Base-by-base conservation (phyloP, 53 echinoderm and acorn worm genomes). In the Arbacia lixula region DNA sequence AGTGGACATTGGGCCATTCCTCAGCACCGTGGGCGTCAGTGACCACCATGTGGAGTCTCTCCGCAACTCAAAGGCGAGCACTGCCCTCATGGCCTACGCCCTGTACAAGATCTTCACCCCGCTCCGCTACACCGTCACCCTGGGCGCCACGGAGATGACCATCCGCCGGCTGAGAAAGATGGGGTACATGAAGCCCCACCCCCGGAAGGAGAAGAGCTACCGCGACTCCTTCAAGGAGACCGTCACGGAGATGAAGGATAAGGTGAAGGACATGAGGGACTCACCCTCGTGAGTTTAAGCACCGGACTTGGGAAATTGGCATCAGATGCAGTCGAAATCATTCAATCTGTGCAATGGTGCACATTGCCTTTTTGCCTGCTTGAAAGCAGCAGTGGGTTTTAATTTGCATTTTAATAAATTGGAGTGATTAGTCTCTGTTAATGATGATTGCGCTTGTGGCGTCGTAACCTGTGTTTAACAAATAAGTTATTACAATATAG, bases 71-170 rank as follows among this genome's bases (percentile, higher is more conserved):
- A 89, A 85, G 19, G 96, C 96, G 26, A 96, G 96, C 66, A 89
- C 86, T 38, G 90, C 93, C 63, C 82, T 96, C 68, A 91, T 93
- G 90, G 96, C 96, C 19, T 96, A 96, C 61, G 96, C 96, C 21
- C 86, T 96, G 46, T 96, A 96, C 90, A 96, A 96, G 85, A 89
- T 93, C 62, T 89, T 91, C 71, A 96, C 96, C 5, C 96, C 96
- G n/a, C 40, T 93, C 35, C 91, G 96, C 26, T 96, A 96, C 93
- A 96, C 96, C 1, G 62, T 96, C 63, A 96, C 96, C 0, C 61
- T 96, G 4, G 96, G 89, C 1, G 93, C 93, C 5, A 93, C 96
- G 0, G 93, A 93, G 81, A 72, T 96, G 55, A 93, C 91, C 14
- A 87, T 96, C n/a, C 80, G 96, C 14, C 69, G 72, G 63, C 85